Conservation (phyloP, 2,113 vertebrate genomes). For the Spea multiplicata region DNA sequence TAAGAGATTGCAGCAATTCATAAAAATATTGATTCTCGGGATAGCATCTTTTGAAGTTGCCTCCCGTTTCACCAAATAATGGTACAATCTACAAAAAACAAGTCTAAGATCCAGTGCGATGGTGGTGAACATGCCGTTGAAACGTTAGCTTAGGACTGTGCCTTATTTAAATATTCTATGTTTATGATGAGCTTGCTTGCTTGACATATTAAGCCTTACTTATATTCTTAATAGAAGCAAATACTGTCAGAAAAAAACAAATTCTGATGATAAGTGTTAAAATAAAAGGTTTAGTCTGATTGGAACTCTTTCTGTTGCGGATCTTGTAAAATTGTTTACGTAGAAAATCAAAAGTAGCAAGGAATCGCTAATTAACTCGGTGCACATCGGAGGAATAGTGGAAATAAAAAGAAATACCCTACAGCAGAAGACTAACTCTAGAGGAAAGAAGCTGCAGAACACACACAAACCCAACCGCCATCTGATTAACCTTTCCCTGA, state of each 20-base stretch:
- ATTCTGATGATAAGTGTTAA: neutral
- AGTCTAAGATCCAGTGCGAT: constrained; percentile 14
- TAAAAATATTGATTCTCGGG: constrained; percentile 88
- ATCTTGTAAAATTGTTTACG: neutral
- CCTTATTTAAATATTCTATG: neutral
- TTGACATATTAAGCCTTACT: neutral
- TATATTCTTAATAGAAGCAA: no score
- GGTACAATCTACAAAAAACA: constrained; percentile 56
- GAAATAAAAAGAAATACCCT: constrained; percentile 56
- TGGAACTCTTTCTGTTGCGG: neutral
- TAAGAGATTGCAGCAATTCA: constrained; percentile 99
- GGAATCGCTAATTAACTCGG: constrained; percentile 47
- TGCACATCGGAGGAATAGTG: constrained; percentile 56
- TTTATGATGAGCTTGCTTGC: neutral
- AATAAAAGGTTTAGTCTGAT: neutral
- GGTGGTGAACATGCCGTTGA: constrained; percentile 3
- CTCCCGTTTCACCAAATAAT: constrained; percentile 66
- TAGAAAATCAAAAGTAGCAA: neutral
- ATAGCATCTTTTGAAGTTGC: constrained; percentile 84
- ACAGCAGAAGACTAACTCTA: constrained; percentile 48
- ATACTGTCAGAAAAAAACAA: neutral
- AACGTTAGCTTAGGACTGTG: neutral
- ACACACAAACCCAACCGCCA: constrained; percentile 80
- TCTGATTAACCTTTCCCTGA: constrained; percentile 98
- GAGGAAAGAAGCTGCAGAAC: constrained; percentile 70